Conservation (phyloP, 2,888 invertebrate genomes). For the Lutraria lutraria region DNA sequence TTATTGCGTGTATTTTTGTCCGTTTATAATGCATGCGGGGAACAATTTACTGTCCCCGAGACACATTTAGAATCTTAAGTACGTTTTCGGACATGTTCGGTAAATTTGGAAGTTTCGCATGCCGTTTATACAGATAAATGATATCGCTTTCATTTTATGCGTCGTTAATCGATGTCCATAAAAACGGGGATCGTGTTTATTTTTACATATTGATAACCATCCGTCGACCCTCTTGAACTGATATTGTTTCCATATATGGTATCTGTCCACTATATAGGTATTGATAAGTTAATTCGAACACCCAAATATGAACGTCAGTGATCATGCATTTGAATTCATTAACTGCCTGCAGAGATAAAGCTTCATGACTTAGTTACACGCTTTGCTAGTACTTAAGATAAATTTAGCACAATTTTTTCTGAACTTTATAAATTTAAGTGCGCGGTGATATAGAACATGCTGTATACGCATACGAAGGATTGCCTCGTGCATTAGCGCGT, state of each 20-base stretch:
- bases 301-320: neutral
- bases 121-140: neutral
- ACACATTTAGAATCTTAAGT: neutral
- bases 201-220: neutral
- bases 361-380: neutral
- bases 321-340: constrained; percentile 17
- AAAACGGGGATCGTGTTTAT: neutral
- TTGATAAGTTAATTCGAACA: neutral
- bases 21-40: neutral
- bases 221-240: neutral
- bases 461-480: too few species aligned
- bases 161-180: neutral
- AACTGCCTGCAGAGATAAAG: neutral
- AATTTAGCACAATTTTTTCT: neutral
- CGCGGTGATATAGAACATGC: too few species aligned
- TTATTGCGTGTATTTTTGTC: neutral
- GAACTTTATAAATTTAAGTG: too few species aligned
- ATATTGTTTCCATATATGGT: neutral
- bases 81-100: neutral
- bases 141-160: neutral
- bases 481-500: too few species aligned
- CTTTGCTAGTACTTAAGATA: neutral
- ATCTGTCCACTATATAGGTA: neutral
- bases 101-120: neutral
- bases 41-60: neutral